These are phyloP conservation scores for Odontothrips loti DNA, from an alignment of 2,888 invertebrate genomes.

Conservation along the genomic window DNA sequence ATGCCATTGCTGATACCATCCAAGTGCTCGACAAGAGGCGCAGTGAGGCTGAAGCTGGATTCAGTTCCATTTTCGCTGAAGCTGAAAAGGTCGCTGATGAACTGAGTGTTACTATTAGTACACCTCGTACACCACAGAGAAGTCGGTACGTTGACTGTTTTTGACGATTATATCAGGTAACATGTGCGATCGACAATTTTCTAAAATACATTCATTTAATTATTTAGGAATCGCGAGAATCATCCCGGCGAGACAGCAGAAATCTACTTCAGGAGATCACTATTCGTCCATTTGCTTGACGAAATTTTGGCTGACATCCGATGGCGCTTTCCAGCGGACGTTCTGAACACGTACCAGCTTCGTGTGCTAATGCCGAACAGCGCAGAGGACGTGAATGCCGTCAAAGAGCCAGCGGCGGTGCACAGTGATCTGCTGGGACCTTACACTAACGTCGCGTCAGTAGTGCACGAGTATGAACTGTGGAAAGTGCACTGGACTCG, in stretches of 20 bases:
- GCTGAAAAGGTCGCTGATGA: constrained; percentile 39
- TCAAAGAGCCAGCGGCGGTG: not conserved
- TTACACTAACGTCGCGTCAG: not conserved
- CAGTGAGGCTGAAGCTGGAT: constrained; percentile 38
- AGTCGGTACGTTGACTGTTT: constrained; percentile 26
- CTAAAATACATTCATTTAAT: not conserved
- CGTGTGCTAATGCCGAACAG: not conserved
- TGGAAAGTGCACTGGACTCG: constrained; percentile 36
- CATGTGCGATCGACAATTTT: not conserved
- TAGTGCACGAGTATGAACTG: constrained; percentile 4
- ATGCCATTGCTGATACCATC: constrained; percentile 39
- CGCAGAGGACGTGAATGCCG: not conserved
- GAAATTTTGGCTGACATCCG: constrained; percentile 39
- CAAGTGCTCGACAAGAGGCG: constrained; percentile 39
- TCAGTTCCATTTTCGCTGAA: constrained; percentile 39
- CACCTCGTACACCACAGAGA: constrained; percentile 38
- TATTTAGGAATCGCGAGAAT: constrained; percentile 35
- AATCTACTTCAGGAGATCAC: constrained; percentile 39
- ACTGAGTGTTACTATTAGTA: constrained; percentile 39
- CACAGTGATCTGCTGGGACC: not conserved
- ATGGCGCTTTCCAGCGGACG: constrained; percentile 37
- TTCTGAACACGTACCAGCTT: constrained; percentile 37
- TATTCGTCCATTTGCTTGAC: constrained; percentile 42
- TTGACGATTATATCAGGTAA: not conserved
- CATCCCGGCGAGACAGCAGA: constrained; percentile 37